Conservation (phyloP, 2,888 invertebrate genomes). For the Thereva nobilitata region DNA sequence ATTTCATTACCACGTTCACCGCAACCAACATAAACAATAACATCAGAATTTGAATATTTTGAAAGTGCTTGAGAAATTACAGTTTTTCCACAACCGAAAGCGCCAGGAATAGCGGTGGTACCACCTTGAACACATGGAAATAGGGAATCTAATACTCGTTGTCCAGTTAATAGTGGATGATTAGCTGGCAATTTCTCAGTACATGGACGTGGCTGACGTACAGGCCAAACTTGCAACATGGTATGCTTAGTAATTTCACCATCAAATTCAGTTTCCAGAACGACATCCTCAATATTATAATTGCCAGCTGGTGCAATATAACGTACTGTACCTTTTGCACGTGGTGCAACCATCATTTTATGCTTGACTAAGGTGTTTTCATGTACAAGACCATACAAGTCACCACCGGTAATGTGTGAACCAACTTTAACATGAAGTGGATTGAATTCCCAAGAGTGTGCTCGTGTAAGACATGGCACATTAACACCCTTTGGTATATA, state of each 20-base stretch:
- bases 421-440: slow-evolving; percentile 85
- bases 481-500: slow-evolving; percentile 99
- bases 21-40: slow-evolving; percentile 99
- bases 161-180: slow-evolving; percentile 96
- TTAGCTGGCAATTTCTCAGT: slow-evolving; percentile 99
- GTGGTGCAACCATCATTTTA: slow-evolving; percentile 92
- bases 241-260: slow-evolving; percentile 88
- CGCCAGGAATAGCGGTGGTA: slow-evolving; percentile 98
- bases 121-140: slow-evolving; percentile 99
- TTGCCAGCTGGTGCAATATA: slow-evolving; percentile 92
- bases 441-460: slow-evolving; percentile 88
- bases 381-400: slow-evolving; percentile 92
- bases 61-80: slow-evolving; percentile 99
- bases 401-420: slow-evolving; percentile 98
- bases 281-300: slow-evolving; percentile 92
- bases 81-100: slow-evolving; percentile 99
- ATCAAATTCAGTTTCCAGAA: slow-evolving; percentile 98
- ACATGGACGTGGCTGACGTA: slow-evolving; percentile 94
- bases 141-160: slow-evolving; percentile 95
- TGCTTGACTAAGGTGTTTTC: slow-evolving; percentile 98
- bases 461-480: slow-evolving; percentile 84
- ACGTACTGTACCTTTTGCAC: slow-evolving; percentile 93
- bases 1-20: slow-evolving; percentile 99
- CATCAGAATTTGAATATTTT: slow-evolving; percentile 99
- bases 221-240: slow-evolving; percentile 99